These are phyloP conservation scores for Gallinago nigripennis DNA, from an alignment of 2,797 vertebrate genomes.

Conservation along the genomic window DNA sequence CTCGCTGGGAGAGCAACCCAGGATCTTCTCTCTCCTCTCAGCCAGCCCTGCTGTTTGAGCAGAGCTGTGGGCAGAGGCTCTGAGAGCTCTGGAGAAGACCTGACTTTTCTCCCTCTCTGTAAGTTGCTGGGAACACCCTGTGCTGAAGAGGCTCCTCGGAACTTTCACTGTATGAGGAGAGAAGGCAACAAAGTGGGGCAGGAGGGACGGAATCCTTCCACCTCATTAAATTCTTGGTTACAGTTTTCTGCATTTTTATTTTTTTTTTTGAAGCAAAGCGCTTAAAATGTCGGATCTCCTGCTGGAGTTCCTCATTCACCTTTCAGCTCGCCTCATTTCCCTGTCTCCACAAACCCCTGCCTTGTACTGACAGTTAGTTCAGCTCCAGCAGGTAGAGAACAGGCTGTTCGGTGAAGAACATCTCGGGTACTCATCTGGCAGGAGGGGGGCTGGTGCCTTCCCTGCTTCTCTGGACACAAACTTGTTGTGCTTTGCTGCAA, in stretches of 20 bases:
- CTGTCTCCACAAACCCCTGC: neutral
- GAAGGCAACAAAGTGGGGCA: neutral
- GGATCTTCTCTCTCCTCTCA: neutral
- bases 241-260: constrained; percentile 39
- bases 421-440: neutral
- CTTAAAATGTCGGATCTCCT: constrained; percentile 39
- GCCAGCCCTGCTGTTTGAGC: neutral
- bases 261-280: neutral
- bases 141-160: neutral
- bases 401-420: neutral
- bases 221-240: constrained; percentile 3
- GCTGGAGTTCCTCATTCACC: neutral
- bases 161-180: neutral
- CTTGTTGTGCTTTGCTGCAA: neutral
- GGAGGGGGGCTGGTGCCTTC: neutral
- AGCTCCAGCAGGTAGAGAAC: constrained; percentile 13
- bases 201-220: neutral
- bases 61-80: neutral
- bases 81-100: neutral
- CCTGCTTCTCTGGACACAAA: neutral
- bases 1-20: neutral
- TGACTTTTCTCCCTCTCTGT: neutral
- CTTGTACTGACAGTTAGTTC: neutral
- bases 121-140: neutral
- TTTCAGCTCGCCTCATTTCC: constrained; percentile 47